These are phyloP conservation scores for Ectemnius cavifrons DNA, from an alignment of 2,888 invertebrate genomes.

Conservation along the genomic window DNA sequence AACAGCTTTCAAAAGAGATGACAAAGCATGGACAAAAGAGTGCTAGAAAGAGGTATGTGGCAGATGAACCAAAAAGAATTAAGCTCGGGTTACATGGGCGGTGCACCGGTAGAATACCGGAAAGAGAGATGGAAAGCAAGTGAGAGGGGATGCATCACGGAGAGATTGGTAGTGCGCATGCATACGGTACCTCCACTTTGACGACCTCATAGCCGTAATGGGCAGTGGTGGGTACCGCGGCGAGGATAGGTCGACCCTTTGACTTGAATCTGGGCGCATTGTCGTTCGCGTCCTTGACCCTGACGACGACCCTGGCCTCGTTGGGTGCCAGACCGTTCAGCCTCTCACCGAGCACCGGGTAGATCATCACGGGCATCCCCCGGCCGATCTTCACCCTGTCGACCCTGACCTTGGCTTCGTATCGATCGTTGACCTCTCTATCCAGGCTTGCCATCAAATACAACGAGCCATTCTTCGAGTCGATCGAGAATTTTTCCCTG, in stretches of 20 bases:
- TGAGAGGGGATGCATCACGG: no score
- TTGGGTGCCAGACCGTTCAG: conserved; percentile 85
- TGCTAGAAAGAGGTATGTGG: no score
- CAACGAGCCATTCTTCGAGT: conserved; percentile 87
- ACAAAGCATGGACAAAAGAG: no score
- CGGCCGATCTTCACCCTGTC: conserved; percentile 82
- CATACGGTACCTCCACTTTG: conserved; percentile 82
- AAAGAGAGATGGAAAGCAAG: no score
- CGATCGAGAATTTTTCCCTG: conserved; percentile 85
- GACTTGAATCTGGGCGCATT: conserved; percentile 88
- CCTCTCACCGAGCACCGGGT: conserved; percentile 86
- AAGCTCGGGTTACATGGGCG: conserved; percentile 25
- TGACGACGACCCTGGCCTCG: conserved; percentile 89
- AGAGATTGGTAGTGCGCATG: not conserved
- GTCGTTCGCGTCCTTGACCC: conserved; percentile 90
- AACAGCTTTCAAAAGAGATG: no score
- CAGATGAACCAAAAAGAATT: conserved; percentile 45
- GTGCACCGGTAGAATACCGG: no score
- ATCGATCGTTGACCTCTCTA: conserved; percentile 84
- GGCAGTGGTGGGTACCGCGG: conserved; percentile 89
- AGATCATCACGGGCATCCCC: conserved; percentile 86
- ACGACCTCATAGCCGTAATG: conserved; percentile 90
- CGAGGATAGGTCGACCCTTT: conserved; percentile 88
- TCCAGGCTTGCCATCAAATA: conserved; percentile 87
- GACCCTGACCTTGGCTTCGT: conserved; percentile 81